Conservation (phyloP, 2,888 invertebrate species). For the Eupithecia dodoneata region DNA sequence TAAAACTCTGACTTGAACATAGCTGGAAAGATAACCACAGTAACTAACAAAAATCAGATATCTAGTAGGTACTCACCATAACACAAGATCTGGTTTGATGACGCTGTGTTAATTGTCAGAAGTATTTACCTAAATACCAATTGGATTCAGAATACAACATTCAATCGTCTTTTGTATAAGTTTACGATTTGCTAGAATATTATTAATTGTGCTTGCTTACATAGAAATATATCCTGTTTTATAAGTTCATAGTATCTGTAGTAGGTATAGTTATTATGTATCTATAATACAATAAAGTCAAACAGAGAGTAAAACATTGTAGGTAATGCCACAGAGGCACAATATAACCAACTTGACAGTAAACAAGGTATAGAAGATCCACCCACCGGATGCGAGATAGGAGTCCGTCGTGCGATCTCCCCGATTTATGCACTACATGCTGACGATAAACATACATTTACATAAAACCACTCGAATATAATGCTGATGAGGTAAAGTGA, state of each 20-base stretch:
- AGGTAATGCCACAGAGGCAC: neutral
- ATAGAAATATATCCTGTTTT: neutral
- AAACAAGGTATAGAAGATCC: constrained; percentile 12
- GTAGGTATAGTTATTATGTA: neutral
- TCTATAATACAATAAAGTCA: neutral
- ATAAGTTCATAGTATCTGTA: neutral
- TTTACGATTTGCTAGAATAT: neutral
- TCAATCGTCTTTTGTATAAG: neutral
- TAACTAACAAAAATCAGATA: neutral
- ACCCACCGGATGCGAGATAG: constrained; percentile 22
- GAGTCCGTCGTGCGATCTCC: constrained; percentile 12
- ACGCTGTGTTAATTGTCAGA: no score
- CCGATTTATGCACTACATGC: constrained; percentile 12
- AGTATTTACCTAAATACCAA: neutral
- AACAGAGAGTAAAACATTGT: neutral
- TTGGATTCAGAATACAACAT: neutral
- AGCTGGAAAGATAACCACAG: neutral
- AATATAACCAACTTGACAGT: neutral
- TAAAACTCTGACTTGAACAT: neutral
- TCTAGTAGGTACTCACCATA: neutral
- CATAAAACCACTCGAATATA: constrained; percentile 4
- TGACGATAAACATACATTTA: neutral
- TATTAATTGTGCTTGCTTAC: neutral
- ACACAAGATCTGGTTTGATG: no score
- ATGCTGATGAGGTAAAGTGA: constrained; percentile 3